Evolutionary conservation across 1,140 invertebrate species (phyloP).

Genomic region (Lordiphosa clarofinis): DNA sequence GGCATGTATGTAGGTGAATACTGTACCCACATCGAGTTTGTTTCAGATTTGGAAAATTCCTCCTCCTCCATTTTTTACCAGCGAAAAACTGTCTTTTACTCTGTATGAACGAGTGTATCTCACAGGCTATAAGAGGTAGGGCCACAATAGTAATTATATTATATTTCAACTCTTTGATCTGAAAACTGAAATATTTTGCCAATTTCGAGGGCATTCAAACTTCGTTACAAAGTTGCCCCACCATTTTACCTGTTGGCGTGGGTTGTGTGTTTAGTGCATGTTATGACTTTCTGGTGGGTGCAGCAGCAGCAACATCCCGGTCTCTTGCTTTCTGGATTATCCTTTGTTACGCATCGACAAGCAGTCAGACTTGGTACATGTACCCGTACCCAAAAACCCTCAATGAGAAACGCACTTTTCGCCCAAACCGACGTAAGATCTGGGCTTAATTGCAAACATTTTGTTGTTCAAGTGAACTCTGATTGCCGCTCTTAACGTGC

Average conservation of each 20-base stretch:
- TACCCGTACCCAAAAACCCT: constrained; percentile 4
- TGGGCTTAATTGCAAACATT: constrained; percentile 65
- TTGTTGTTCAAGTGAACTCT: constrained; percentile 69
- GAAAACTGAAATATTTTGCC: too few species aligned
- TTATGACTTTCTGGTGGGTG: constrained; percentile 47
- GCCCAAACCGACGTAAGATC: constrained; percentile 26
- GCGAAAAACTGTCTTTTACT: too few species aligned
- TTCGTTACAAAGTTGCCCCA: neutral
- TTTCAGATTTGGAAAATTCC: too few species aligned
- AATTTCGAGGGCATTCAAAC: constrained; percentile 15
- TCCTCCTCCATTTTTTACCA: too few species aligned
- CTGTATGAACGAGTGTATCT: too few species aligned
- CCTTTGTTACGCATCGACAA: constrained; percentile 74
- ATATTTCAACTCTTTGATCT: too few species aligned
- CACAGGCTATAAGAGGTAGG: too few species aligned
- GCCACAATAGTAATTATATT: too few species aligned
- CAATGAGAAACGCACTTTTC: constrained; percentile 36
- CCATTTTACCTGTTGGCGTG: constrained; percentile 20
- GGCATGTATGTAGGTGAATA: too few species aligned
- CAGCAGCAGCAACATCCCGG: constrained; percentile 44
- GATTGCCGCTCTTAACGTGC: constrained; percentile 38
- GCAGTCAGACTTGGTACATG: constrained; percentile 46
- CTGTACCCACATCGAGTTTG: too few species aligned
- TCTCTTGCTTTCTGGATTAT: constrained; percentile 57
- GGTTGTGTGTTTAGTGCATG: constrained; percentile 22